phyloP scores from a whole-genome alignment of 2,797 vertebrate genomes.

The Ptychadena robeensis region DNA sequence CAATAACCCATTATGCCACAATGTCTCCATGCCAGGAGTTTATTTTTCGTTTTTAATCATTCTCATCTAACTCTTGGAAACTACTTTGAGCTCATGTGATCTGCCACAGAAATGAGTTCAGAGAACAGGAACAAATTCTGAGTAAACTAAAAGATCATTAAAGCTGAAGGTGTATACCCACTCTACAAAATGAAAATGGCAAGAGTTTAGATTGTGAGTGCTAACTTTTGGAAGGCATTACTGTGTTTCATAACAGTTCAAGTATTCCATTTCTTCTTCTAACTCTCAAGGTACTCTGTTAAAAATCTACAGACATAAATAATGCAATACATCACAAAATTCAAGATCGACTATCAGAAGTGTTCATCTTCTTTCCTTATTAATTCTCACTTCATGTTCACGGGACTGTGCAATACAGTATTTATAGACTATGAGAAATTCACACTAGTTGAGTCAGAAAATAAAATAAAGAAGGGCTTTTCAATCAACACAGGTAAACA shows the following conservation, averaged over 20 bases:
- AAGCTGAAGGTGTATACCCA: slow-evolving; percentile 15
- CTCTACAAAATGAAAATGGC: slow-evolving; percentile 11
- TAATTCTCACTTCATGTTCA: slow-evolving; percentile 5
- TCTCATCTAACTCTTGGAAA: slow-evolving; percentile 29
- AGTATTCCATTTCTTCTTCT: neutral
- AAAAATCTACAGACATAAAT: slow-evolving; percentile 29
- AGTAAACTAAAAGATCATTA: slow-evolving; percentile 35
- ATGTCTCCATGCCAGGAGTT: slow-evolving; percentile 34
- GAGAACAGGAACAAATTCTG: slow-evolving; percentile 32
- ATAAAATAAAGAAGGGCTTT: neutral
- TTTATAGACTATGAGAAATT: neutral
- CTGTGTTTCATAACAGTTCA: slow-evolving; percentile 28
- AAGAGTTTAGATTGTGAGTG: neutral
- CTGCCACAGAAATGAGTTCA: slow-evolving; percentile 27
- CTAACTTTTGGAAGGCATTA: slow-evolving; percentile 33
- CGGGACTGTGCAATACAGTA: neutral
- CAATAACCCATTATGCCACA: slow-evolving; percentile 53
- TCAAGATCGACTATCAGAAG: neutral
- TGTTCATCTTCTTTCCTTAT: neutral
- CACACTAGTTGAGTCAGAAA: neutral
- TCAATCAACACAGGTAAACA: neutral
- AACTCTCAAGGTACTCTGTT: slow-evolving; percentile 6
- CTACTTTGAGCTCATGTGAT: slow-evolving; percentile 24
- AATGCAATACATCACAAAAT: slow-evolving; percentile 15
- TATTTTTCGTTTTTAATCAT: slow-evolving; percentile 34